These are phyloP conservation scores for Therioaphis trifolii DNA, from an alignment of 2,888 invertebrate species.

Conservation along the genomic window DNA sequence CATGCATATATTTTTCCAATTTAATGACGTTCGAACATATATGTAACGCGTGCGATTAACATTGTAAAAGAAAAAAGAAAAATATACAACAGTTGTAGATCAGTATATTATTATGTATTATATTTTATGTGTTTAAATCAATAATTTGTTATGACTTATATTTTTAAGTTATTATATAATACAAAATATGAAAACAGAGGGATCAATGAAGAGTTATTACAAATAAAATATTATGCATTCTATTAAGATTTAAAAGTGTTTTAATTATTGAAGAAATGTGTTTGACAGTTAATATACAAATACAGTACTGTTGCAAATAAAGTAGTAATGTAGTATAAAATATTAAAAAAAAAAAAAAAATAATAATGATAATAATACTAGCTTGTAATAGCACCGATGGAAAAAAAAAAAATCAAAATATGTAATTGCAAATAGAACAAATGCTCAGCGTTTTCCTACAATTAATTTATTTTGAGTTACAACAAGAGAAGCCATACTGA, in stretches of 20 bases:
- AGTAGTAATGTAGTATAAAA: background rate
- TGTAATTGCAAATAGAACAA: background rate
- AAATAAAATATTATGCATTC: background rate
- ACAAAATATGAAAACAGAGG: background rate
- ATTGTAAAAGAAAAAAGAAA: background rate
- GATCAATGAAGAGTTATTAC: background rate
- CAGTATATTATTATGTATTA: background rate
- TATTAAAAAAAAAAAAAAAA: background rate
- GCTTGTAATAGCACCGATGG: conserved; percentile 12
- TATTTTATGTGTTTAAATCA: background rate
- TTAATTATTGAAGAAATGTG: background rate
- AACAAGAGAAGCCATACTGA: background rate
- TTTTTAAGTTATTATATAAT: background rate
- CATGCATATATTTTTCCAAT: background rate
- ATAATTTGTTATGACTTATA: conserved; percentile 28
- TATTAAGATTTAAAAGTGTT: conserved; percentile 4
- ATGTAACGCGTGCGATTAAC: background rate
- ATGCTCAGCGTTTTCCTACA: background rate
- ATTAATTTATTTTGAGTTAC: background rate
- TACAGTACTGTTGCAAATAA: background rate
- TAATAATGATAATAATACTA: background rate
- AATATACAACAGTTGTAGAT: conserved; percentile 9
- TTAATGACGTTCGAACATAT: background rate
- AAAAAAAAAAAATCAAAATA: background rate
- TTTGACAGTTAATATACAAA: background rate